Evolutionary conservation across 2,113 vertebrate species (phyloP), one percentile per base, ranked within the genome.

Genomic region (Telmatochromis brachygnathus): DNA sequence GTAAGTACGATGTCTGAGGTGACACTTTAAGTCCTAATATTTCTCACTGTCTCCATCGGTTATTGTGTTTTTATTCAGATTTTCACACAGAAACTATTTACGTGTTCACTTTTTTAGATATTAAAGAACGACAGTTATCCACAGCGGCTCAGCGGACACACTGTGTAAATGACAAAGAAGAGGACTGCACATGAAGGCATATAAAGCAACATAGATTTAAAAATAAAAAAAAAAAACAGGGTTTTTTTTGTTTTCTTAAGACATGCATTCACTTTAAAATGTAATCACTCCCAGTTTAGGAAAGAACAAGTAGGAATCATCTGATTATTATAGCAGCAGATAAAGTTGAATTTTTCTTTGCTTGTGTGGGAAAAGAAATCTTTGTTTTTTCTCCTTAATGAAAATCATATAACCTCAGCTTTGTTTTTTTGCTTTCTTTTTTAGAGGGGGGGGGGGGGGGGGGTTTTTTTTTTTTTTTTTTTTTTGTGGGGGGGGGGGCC

Each of bases 1-100:
- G 98, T 99, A 91, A 97, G 98, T 98, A 39, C 39, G 3, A 6
- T 6, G 19, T 26, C 9, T 81, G 11, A 7, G 1, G 3, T 9
- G 9, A 15, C 23, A 30, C 10, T 33, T 60, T 37, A 45, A 19
- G 10, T 5, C 53, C 9, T 28, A 2, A 73, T 37, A 77, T 33
- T 53, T 47, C 6, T 19, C 6, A 2, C 39, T 7, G 80, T 42
- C 4, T 51, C 15, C 7, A 9, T 30, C 30, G 3, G n/a, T 77
- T 13, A 12, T 8, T 1, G 3, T 83, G 5, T 37, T 45, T 87
- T 39, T 7, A 23, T 70, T 70, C 33, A 37, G 60, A 65, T 65
- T 65, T 65, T 65, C 33, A 65, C 60, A 65, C 33, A 65, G 33
- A 37, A 37, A 37, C 60, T 10, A 30, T 75, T 75, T 39, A 33